These are phyloP conservation scores for Ifrita kowaldi DNA, from an alignment of 2,113 vertebrate species.

Conservation along the genomic window DNA sequence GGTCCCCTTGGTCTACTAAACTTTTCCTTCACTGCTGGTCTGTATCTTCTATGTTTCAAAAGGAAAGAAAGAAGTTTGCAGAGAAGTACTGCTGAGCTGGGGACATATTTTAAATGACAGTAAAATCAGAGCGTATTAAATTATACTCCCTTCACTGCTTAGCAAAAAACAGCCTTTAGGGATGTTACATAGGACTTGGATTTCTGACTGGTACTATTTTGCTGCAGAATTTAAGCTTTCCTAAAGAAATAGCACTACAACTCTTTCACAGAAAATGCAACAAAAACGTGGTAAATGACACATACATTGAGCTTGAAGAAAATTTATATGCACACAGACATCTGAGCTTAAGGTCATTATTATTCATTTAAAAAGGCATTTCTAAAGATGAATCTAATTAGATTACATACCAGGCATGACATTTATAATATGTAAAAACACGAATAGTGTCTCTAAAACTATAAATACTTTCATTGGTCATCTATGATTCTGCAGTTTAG, in stretches of 20 bases:
- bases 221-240: background rate
- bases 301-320: background rate
- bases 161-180: background rate
- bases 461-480: background rate
- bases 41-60: background rate
- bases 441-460: background rate
- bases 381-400: background rate
- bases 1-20: background rate
- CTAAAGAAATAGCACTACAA: background rate
- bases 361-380: background rate
- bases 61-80: background rate
- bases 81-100: background rate
- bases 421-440: background rate
- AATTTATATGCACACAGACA: background rate
- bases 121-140: conserved; percentile 19
- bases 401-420: background rate
- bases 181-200: background rate
- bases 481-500: background rate
- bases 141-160: conserved; percentile 5
- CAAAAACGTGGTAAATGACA: background rate
- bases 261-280: background rate
- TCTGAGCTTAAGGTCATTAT: background rate
- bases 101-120: conserved; percentile 40
- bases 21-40: background rate
- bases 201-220: conserved; percentile 22